Evolutionary conservation across 2,888 invertebrate species (phyloP), one percentile per base, ranked within the genome.

Genomic region (Biston stratarius): DNA sequence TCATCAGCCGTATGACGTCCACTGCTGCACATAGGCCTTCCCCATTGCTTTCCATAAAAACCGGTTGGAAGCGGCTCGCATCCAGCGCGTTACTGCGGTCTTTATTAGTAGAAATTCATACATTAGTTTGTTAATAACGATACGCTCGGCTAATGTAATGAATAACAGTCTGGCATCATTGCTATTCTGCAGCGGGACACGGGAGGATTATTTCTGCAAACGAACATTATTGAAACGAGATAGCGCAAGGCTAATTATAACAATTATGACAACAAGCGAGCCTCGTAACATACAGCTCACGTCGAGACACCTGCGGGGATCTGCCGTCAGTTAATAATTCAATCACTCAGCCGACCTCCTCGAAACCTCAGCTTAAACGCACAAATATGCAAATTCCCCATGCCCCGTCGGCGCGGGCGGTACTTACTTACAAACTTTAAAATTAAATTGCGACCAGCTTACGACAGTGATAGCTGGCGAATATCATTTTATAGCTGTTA

Each of bases 291-390:
- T 78, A 75, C 88, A 78, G 73, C 85, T 87, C 90, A 91, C 89
- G 89, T 90, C 80, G 77, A 80, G 83, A 53, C 59, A 78, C 86
- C 84, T 75, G 77, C 80, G 84, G 83, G 84, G 80, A 83, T 74
- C 83, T 78, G 81, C 82, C 86, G 81, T 82, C 87, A 83, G 86
- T 88, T 86, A 90, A 91, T 91, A 91, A 92, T 92, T 90, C 89
- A 91, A 91, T 91, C 88, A 90, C 83, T 87, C 87, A 79, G 75
- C 73, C 77, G 71, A 74, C 74, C 81, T 85, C 84, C 71, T 61
- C 70, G 79, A 77, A 80, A 56, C 63, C 63, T 56, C 76, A 73
- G 82, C 83, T 83, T 85, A 83, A 87, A 88, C 88, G 87, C 85
- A 87, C 88, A 88, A 86, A 87, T 90, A 91, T 90, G 91, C 84